Percentiles rank a stretch among this genome's conserved stretches.
Conservation (phyloP, 1,140 invertebrate species). For the Archivesica marissinica region DNA sequence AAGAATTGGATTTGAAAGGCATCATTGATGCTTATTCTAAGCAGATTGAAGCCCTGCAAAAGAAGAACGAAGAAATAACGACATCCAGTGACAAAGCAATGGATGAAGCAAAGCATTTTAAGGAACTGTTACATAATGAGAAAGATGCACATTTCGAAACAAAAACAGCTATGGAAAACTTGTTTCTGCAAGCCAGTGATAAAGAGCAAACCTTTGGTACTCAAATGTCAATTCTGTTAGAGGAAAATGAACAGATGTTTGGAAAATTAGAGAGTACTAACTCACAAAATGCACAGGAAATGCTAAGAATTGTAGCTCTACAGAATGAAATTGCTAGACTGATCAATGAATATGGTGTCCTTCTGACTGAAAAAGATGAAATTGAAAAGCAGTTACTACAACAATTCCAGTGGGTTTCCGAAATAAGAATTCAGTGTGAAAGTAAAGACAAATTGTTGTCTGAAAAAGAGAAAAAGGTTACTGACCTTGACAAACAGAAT, state of each 20-base stretch:
- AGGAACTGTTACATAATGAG: conserved; percentile 44
- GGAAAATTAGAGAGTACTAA: background rate
- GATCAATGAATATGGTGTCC: background rate
- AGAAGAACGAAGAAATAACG: conserved; percentile 1
- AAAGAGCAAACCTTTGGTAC: background rate
- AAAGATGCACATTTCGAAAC: conserved; percentile 53
- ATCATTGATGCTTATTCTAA: conserved; percentile 39
- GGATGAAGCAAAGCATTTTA: background rate
- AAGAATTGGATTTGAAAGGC: conserved; percentile 26
- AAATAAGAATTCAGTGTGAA: conserved; percentile 40
- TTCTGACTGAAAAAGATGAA: conserved; percentile 29
- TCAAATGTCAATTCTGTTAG: background rate
- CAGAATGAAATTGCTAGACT: background rate
- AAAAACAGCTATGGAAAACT: conserved; percentile 45
- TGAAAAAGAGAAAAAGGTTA: conserved; percentile 45
- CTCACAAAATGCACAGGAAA: background rate
- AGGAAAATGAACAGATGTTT: conserved; percentile 4
- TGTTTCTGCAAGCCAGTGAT: conserved; percentile 1
- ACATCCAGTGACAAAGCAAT: background rate
- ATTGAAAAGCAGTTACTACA: conserved; percentile 49
- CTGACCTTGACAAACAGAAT: conserved; percentile 46
- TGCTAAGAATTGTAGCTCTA: background rate
- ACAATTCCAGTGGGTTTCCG: conserved; percentile 49
- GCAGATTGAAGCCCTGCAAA: conserved; percentile 28
- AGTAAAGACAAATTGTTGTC: background rate